Percentiles rank a stretch among this genome's conserved stretches.
phyloP scores from a whole-genome alignment of 2,888 invertebrate genomes.

The Agelastica alni region DNA sequence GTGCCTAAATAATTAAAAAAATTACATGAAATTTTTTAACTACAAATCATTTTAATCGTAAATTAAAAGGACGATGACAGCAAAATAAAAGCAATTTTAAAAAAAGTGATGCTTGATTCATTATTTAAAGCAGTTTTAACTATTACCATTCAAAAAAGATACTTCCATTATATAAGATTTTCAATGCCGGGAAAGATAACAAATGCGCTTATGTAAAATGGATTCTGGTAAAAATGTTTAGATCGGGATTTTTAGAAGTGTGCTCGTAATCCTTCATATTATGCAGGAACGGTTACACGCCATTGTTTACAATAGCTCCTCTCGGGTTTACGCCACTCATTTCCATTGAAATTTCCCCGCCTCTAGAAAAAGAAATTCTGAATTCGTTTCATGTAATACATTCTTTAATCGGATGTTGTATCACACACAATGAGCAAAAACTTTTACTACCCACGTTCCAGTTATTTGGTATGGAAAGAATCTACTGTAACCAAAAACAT shows the following conservation, averaged over 20 bases:
- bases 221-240: slow-evolving; percentile 41
- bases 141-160: slow-evolving; percentile 8
- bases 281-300: slow-evolving; percentile 41
- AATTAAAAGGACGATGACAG: too few species aligned
- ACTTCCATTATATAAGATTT: slow-evolving; percentile 8
- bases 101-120: too few species aligned
- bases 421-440: too few species aligned
- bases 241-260: slow-evolving; percentile 49
- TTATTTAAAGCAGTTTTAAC: too few species aligned
- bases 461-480: too few species aligned
- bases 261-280: slow-evolving; percentile 51
- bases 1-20: too few species aligned
- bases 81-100: too few species aligned
- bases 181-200: slow-evolving; percentile 33
- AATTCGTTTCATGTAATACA: slow-evolving; percentile 15
- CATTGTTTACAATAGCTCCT: slow-evolving; percentile 21
- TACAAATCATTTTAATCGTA: too few species aligned
- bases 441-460: too few species aligned
- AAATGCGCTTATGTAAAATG: slow-evolving; percentile 50
- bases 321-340: slow-evolving; percentile 21
- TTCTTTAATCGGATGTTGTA: slow-evolving; percentile 16
- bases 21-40: too few species aligned
- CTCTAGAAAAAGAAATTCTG: slow-evolving; percentile 16
- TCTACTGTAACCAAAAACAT: too few species aligned
- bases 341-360: slow-evolving; percentile 23